Evolutionary conservation across 2,113 vertebrate genomes (phyloP).

Genomic region (Serinus canaria): DNA sequence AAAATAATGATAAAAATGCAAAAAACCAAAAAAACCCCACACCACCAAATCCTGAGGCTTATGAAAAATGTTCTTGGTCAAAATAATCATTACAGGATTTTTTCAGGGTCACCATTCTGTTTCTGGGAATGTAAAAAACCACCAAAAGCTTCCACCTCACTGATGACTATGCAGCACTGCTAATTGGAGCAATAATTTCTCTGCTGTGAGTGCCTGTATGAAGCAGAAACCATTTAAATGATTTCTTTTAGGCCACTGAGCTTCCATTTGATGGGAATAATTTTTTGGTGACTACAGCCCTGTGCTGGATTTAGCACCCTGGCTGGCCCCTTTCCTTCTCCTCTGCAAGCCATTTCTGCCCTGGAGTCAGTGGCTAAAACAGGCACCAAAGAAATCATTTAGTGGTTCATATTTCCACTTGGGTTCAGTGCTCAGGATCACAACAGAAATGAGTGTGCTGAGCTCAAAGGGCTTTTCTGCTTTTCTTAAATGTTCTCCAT

Average conservation of each 20-base stretch:
- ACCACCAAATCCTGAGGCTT: background rate
- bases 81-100: background rate
- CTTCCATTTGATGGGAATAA: background rate
- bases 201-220: background rate
- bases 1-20: background rate
- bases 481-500: background rate
- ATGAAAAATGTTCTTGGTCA: background rate
- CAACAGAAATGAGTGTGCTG: background rate
- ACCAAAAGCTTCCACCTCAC: background rate
- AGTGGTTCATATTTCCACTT: background rate
- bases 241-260: background rate
- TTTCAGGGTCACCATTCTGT: background rate
- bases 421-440: background rate
- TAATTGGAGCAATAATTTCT: background rate
- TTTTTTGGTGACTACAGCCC: background rate
- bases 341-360: background rate
- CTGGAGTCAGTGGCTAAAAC: background rate
- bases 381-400: background rate
- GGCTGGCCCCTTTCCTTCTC: background rate
- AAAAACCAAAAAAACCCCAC: background rate
- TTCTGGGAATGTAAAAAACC: background rate
- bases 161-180: background rate
- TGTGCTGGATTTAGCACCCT: background rate
- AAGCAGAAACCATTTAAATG: background rate
- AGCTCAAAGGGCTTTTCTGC: background rate